Base-by-base conservation (phyloP, 2,888 invertebrate genomes). In the Cosmopolites sordidus region DNA sequence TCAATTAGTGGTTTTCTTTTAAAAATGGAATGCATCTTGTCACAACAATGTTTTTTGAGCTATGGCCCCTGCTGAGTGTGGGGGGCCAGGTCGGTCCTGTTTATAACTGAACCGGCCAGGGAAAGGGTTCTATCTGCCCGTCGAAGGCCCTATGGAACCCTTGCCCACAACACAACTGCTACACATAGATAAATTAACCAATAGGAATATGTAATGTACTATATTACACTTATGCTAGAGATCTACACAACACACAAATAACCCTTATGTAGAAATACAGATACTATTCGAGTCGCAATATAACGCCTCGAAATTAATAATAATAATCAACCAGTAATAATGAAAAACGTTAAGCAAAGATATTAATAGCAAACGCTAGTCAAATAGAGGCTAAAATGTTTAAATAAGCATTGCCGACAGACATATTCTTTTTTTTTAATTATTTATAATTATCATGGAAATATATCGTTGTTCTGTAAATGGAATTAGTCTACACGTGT, bases 41-140 rank as follows among this genome's bases (percentile, higher is more conserved):
- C 75, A 74, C 75, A 74, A 75, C 75, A 74, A 74, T 73, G 73
- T 74, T 65, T 33, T n/a, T 73, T 75, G 75, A 75, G 75, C 75
- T 74, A 74, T 73, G 68, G 69, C 69, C 69, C 73, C 66, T 63
- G 66, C 62, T 58, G 63, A 61, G 43, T 49, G 49, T 66, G n/a
- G 64, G 66, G 69, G 66, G 69, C 68, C 62, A 64, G 67, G 66
- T 55, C 61, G 64, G 62, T 62, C 50, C 65, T 57, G 62, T 60
- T 60, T 17, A 47, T 14, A 54, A 58, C 58, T 39, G 16, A 48
- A 62, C 66, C 69, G 66, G 64, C 68, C 69, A 63, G 65, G 51
- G 64, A 64, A 66, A 62, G 63, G 66, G 67, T 64, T 61, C 60
- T 64, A 61, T 64, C 64, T 59, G 48, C 52, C 48, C 12, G 43